Conservation (phyloP, 2,113 vertebrate genomes). For the Xiphorhynchus elegans region DNA sequence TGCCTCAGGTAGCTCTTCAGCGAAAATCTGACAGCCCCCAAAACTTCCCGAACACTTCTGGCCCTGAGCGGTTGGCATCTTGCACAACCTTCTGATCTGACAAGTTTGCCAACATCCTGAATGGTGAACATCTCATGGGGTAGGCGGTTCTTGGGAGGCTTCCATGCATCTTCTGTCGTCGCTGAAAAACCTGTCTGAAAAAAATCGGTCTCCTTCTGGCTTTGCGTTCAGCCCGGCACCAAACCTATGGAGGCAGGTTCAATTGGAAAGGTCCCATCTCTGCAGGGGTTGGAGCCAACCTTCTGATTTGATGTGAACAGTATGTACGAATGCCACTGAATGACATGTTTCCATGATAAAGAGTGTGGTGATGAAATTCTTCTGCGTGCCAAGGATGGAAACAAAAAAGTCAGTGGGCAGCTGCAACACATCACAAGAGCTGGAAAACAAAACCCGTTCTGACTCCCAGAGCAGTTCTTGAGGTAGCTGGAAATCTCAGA, state of each 20-base stretch:
- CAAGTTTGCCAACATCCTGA: conserved; percentile 65
- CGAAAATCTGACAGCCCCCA: conserved; percentile 40
- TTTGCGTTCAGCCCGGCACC: conserved; percentile 28
- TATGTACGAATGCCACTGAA: conserved; percentile 49
- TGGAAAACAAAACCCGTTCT: conserved; percentile 38
- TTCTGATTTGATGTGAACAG: conserved; percentile 64
- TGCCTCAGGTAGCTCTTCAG: conserved; percentile 64
- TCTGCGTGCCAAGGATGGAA: conserved; percentile 46
- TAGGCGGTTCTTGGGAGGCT: conserved; percentile 65
- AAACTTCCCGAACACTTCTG: conserved; percentile 58
- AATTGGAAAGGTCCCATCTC: conserved; percentile 58
- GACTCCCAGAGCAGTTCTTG: background rate
- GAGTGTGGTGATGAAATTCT: conserved; percentile 62
- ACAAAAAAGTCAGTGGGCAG: conserved; percentile 67
- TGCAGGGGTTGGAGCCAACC: conserved; percentile 46
- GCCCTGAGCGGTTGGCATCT: conserved; percentile 52
- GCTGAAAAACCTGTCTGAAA: conserved; percentile 60
- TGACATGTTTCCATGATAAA: conserved; percentile 69
- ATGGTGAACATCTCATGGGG: conserved; percentile 61
- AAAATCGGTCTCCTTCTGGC: conserved; percentile 59
- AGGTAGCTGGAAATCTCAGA: background rate
- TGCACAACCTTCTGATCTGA: conserved; percentile 68
- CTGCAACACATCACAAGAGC: conserved; percentile 60
- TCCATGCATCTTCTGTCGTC: conserved; percentile 63
- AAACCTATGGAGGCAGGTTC: conserved; percentile 59